Evolutionary conservation across 2,888 invertebrate genomes (phyloP).

Genomic region (Cephonodes hylas): DNA sequence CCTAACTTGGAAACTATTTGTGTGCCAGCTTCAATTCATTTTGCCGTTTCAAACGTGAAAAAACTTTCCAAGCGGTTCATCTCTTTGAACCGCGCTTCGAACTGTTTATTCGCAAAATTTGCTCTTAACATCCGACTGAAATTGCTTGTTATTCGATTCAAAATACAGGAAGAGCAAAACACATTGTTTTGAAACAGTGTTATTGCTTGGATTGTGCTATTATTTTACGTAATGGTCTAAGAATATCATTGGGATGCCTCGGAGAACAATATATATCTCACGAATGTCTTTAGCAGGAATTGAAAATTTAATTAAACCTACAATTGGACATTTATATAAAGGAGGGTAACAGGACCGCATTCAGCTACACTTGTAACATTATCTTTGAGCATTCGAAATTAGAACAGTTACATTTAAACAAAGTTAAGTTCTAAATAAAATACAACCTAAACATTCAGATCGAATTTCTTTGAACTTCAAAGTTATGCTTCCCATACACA

Average conservation of each 20-base stretch:
- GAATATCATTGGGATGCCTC: neutral
- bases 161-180: neutral
- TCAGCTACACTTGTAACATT: neutral
- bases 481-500: too few relatives aligned
- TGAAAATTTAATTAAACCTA: neutral
- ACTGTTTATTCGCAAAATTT: neutral
- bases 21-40: slow-evolving; percentile 3
- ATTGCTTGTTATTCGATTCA: neutral
- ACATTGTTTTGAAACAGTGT: neutral
- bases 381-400: neutral
- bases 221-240: neutral
- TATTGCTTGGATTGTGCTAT: neutral
- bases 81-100: neutral
- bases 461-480: too few relatives aligned
- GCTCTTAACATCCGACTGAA: neutral
- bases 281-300: neutral
- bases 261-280: neutral
- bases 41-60: neutral
- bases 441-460: neutral
- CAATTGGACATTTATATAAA: neutral
- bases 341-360: neutral
- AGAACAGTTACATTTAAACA: neutral
- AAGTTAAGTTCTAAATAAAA: neutral
- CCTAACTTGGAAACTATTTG: neutral
- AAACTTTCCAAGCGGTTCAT: slow-evolving; percentile 3